phyloP scores from a whole-genome alignment of 2,797 vertebrate species.

The Cossypha heuglini region DNA sequence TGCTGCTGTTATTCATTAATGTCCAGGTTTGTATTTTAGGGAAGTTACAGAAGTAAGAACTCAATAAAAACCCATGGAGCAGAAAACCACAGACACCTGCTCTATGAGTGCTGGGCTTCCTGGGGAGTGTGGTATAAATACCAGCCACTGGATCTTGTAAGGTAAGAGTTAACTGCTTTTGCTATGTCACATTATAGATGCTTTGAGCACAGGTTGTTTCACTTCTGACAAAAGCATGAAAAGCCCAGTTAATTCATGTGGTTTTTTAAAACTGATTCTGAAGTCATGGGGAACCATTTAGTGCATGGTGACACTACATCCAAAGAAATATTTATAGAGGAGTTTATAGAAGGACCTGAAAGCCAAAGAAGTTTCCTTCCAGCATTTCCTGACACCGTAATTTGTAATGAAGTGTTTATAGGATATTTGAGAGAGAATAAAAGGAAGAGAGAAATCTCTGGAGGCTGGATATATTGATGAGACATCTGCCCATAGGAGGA shows the following conservation, averaged over 20 bases:
- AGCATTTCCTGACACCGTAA: background rate
- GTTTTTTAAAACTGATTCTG: background rate
- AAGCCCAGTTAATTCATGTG: background rate
- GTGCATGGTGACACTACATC: background rate
- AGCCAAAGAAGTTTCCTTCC: background rate
- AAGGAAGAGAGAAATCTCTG: background rate
- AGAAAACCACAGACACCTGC: slow-evolving; percentile 90
- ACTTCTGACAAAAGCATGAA: background rate
- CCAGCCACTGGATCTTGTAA: slow-evolving; percentile 90
- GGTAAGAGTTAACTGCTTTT: slow-evolving; percentile 71
- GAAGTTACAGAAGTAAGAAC: slow-evolving; percentile 91
- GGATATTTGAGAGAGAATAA: background rate
- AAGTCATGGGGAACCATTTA: background rate
- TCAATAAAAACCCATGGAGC: slow-evolving; percentile 89
- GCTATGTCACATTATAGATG: background rate
- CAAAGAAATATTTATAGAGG: background rate
- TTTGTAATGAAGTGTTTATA: background rate
- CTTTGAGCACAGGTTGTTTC: background rate
- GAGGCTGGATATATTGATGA: background rate
- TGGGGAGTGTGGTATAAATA: slow-evolving; percentile 97
- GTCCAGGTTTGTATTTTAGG: slow-evolving; percentile 75
- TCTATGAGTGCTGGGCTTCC: slow-evolving; percentile 93
- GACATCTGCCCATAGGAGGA: background rate
- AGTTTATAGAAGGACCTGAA: background rate
- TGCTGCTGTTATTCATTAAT: background rate